Percentiles rank a stretch among this genome's conserved stretches.
These are phyloP conservation scores for Trematocara zebra DNA, from an alignment of 2,113 vertebrate genomes.

Conservation along the genomic window DNA sequence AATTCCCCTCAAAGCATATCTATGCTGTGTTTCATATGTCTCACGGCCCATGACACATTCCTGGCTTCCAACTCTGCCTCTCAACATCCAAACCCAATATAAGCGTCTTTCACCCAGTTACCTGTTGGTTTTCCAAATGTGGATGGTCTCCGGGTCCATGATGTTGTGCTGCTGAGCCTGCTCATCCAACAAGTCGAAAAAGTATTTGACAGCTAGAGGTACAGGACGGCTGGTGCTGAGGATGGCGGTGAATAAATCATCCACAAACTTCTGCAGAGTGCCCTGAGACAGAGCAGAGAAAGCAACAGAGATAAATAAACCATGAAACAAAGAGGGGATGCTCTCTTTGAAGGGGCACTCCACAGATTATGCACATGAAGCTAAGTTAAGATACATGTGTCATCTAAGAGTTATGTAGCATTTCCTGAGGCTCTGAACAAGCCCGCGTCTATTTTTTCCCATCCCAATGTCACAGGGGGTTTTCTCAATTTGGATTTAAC, in stretches of 20 bases:
- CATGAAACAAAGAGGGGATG: neutral
- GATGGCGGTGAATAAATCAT: slow-evolving; percentile 92
- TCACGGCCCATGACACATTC: neutral
- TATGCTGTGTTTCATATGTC: neutral
- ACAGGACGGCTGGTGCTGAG: slow-evolving; percentile 90
- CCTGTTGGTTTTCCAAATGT: slow-evolving; percentile 99
- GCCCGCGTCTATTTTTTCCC: neutral
- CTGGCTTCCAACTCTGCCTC: neutral
- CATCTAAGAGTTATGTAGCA: neutral
- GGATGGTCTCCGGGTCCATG: slow-evolving; percentile 88
- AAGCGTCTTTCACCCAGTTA: slow-evolving; percentile 21
- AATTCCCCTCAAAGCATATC: neutral
- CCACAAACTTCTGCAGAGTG: slow-evolving; percentile 96
- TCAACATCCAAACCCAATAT: neutral
- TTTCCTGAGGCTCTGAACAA: neutral
- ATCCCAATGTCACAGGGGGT: neutral
- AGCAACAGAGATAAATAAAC: neutral
- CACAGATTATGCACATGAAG: neutral
- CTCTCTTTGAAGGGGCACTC: neutral
- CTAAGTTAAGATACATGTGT: neutral
- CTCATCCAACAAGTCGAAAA: slow-evolving; percentile 94
- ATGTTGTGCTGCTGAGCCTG: slow-evolving; percentile 88
- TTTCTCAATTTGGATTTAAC: neutral
- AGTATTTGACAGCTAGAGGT: slow-evolving; percentile 92
- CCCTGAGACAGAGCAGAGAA: slow-evolving; percentile 70